Conservation (phyloP, 2,888 invertebrate genomes). For the Meteorus cinctellus region DNA sequence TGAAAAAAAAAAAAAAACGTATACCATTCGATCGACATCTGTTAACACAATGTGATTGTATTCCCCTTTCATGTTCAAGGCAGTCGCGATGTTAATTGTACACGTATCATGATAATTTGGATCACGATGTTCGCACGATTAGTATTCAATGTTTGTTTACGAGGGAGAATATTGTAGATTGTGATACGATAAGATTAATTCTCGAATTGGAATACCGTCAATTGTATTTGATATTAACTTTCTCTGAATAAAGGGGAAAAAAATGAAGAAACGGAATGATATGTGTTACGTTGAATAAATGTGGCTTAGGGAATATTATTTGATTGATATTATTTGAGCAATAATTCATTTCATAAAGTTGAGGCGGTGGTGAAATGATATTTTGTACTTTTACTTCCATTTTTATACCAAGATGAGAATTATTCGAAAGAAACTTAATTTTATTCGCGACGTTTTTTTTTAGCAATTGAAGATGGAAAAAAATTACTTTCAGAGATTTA, state of each 20-base stretch:
- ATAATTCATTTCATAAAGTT: neutral
- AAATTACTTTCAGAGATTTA: too few relatives aligned
- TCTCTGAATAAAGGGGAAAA: neutral
- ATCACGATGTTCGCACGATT: conserved; percentile 2
- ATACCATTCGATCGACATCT: conserved; percentile 48
- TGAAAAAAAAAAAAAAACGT: conserved; percentile 31
- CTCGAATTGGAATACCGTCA: neutral
- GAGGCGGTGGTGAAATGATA: neutral
- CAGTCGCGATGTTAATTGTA: conserved; percentile 42
- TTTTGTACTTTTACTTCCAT: too few relatives aligned
- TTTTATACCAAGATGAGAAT: too few relatives aligned
- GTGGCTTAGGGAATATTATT: neutral
- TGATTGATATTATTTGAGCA: neutral
- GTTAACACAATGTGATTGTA: conserved; percentile 48
- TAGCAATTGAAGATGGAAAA: too few relatives aligned
- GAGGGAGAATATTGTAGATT: neutral
- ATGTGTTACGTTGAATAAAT: too few relatives aligned
- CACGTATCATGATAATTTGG: conserved; percentile 47
- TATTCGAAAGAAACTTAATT: too few relatives aligned
- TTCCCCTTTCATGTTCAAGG: conserved; percentile 6
- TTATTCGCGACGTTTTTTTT: too few relatives aligned
- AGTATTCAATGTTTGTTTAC: neutral
- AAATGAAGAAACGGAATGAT: neutral
- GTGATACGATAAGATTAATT: neutral
- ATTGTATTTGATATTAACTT: neutral